phyloP scores from a whole-genome alignment of 1,140 invertebrate species.

The Cylas formicarius region DNA sequence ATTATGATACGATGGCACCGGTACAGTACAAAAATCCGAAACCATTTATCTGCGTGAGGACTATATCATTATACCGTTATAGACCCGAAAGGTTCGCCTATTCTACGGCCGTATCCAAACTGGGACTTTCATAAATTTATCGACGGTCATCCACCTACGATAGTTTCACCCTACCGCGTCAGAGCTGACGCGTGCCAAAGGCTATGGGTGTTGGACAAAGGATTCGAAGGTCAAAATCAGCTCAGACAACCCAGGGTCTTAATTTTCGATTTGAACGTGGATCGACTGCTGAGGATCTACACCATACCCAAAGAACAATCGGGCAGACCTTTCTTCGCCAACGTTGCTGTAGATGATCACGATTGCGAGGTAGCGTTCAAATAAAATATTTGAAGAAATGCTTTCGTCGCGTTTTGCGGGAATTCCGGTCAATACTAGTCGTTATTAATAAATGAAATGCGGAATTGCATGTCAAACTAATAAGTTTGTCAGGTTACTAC shows the following conservation, averaged over 20 bases:
- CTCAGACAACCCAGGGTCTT: slow-evolving; percentile 45
- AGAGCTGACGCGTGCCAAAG: slow-evolving; percentile 64
- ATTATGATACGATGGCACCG: too few relatives aligned
- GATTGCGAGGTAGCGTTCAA: slow-evolving; percentile 60
- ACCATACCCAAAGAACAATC: slow-evolving; percentile 54
- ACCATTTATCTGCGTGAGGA: too few relatives aligned
- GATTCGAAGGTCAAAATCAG: too few relatives aligned
- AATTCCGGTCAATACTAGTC: too few relatives aligned
- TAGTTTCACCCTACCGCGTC: slow-evolving; percentile 67
- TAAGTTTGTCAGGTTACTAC: too few relatives aligned
- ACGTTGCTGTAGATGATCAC: slow-evolving; percentile 63
- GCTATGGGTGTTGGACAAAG: slow-evolving; percentile 70
- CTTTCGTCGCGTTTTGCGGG: too few relatives aligned
- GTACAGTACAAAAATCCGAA: too few relatives aligned
- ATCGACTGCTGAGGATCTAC: slow-evolving; percentile 56
- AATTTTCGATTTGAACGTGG: slow-evolving; percentile 66
- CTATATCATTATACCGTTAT: slow-evolving; percentile 22
- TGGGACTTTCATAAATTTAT: slow-evolving; percentile 56
- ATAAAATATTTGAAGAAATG: too few relatives aligned
- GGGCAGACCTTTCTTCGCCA: slow-evolving; percentile 64
- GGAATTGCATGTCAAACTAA: too few relatives aligned
- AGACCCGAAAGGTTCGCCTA: slow-evolving; percentile 60
- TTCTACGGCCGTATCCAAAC: slow-evolving; percentile 63
- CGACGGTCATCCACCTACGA: slow-evolving; percentile 48
- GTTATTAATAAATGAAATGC: too few relatives aligned